phyloP scores from a whole-genome alignment of 1,140 invertebrate genomes.

The Drosophila melanica region DNA sequence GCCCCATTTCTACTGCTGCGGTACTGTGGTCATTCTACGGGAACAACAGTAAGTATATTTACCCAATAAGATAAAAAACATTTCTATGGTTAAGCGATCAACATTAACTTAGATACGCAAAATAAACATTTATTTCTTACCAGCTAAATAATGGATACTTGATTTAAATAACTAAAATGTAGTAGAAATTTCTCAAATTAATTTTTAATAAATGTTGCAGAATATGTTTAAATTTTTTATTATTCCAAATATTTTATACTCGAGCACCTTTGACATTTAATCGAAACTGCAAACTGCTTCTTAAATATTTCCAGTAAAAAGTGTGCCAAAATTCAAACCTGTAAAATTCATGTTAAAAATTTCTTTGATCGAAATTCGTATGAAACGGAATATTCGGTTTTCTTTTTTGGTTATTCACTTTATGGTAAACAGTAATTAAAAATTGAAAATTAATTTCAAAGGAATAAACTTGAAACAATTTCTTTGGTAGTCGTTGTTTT shows the following conservation, averaged over 20 bases:
- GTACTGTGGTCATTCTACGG: constrained; percentile 20
- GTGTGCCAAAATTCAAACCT: neutral
- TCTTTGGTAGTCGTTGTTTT: neutral
- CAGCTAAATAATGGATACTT: no score
- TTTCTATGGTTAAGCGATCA: neutral
- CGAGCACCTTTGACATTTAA: no score
- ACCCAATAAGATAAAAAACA: neutral
- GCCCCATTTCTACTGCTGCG: constrained; percentile 39
- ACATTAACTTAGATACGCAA: no score
- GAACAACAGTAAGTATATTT: constrained; percentile 11
- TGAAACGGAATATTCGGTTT: neutral
- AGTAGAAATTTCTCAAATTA: no score
- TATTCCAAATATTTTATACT: neutral
- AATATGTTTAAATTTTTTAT: neutral
- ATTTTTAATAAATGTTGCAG: no score
- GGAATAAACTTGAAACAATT: neutral
- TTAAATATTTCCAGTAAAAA: neutral
- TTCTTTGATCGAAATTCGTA: neutral
- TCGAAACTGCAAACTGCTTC: neutral
- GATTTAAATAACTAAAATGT: no score
- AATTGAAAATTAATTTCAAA: neutral
- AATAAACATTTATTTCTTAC: no score
- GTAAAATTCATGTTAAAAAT: neutral
- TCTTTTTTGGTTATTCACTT: neutral
- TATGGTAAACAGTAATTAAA: constrained; percentile 15